Conservation (phyloP, 2,797 vertebrate species). For the Chelon auratus region DNA sequence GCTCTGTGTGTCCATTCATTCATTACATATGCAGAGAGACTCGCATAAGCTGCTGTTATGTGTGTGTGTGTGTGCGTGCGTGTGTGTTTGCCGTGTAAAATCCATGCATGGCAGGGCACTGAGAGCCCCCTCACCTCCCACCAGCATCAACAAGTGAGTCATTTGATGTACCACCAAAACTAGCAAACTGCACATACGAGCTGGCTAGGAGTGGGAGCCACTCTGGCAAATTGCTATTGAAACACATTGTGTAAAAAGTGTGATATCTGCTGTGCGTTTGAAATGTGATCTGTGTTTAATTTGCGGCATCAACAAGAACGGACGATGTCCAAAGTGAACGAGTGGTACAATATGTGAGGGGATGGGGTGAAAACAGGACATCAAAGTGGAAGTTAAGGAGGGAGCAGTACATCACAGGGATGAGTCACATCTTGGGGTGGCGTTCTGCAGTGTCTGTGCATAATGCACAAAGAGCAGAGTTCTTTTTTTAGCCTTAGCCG, state of each 20-base stretch:
- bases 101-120: conserved; percentile 17
- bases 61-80: conserved; percentile 13
- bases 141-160: conserved; percentile 63
- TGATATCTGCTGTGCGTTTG: conserved; percentile 25
- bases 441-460: conserved; percentile 78
- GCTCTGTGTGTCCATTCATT: conserved; percentile 21
- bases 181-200: conserved; percentile 33
- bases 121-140: conserved; percentile 32
- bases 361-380: conserved; percentile 13
- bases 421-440: conserved; percentile 82
- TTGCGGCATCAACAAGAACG: neutral
- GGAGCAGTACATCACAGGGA: conserved; percentile 65
- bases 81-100: conserved; percentile 26
- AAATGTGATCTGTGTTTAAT: conserved; percentile 1
- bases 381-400: conserved; percentile 31
- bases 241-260: conserved; percentile 7
- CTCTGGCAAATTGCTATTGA: conserved; percentile 16
- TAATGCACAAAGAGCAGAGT: conserved; percentile 65
- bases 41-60: conserved; percentile 20
- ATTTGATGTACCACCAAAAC: conserved; percentile 42
- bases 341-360: conserved; percentile 10
- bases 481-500: conserved; percentile 65
- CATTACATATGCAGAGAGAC: conserved; percentile 20
- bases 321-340: neutral
- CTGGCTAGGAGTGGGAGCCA: conserved; percentile 18